Evolutionary conservation across 2,888 invertebrate species (phyloP), one percentile per base, ranked within the genome.

Genomic region (Tetragonisca angustula): DNA sequence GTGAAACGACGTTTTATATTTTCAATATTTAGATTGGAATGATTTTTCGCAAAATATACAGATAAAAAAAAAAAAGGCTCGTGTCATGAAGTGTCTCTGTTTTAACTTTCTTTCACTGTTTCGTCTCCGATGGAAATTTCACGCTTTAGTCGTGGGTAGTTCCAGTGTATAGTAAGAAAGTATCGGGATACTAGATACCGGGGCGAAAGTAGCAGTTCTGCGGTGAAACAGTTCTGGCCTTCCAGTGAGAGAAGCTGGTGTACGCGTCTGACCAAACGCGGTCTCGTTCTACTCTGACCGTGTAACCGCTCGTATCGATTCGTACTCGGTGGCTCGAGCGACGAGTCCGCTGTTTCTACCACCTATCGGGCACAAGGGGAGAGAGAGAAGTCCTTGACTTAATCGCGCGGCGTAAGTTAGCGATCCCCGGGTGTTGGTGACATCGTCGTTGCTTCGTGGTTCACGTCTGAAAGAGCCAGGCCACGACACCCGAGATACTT

Each of bases 371-470:
- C 13, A 49, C 5, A 32, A 49, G 15, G 17, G 36, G 4, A 62
- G 56, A 49, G 56, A 49, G 72, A 64, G 72, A 64, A 80, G 79
- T 81, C 76, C 81, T 87, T 81, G 84, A 89, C 88, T 89, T 89
- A 89, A 89, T 89, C 86, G 87, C 27, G 62, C 24, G 61, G 69
- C 67, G 77, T 83, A 85, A 89, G 88, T 89, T 86, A 81, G 77
- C 68, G 81, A 83, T 81, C 81, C 43, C 76, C 71, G 84, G 50
- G 80, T 87, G 88, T 78, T 71, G 76, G 84, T 80, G 88, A 89
- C 86, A 84, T 52, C 59, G 81, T 81, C 59, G 81, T 79, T 71
- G 77, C 74, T 74, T 81, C 80, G 79, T 68, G 77, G 79, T 68
- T 69, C 56, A 52, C 56, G 27, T 70, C 56, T 78, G 73, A 69